Base-by-base conservation (phyloP, 1,140 invertebrate species). In the Harlomillsia oculata region DNA sequence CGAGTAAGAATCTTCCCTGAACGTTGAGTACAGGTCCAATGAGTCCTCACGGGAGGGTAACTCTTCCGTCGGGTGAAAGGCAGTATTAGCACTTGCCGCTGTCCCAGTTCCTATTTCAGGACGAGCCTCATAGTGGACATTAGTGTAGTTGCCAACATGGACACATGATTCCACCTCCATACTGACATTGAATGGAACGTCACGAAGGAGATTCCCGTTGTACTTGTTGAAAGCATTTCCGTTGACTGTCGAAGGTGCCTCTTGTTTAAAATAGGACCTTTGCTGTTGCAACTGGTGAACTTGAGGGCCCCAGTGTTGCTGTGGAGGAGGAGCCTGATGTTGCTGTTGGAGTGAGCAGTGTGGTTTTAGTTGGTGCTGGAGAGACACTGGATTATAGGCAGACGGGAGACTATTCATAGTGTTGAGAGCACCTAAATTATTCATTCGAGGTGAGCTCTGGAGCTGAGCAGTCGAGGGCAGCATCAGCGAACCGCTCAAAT, bases 1-100 rank as follows among this genome's bases (percentile, higher is more conserved):
- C 2, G 77, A 76, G 66, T 84, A 85, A 54, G 81, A 79, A 53
- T 80, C 78, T 57, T 82, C 81, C 28, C 81, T 72, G 58, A 81
- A 80, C 13, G 77, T 74, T 9, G 63, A 59, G 65, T 82, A 84
- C 40, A 83, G 69, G 65, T 82, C 78, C 13, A 81, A 68, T 32
- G 79, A 80, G 62, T 81, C 80, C 58, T 82, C 79, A 30, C 77
- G 66, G 3, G 73, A 72, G 28, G 78, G 77, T 14, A 80, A 67
- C 39, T 78, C 74, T 43, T 36, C 58, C 16, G 32, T 28, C 3
- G 49, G 49, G 23, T 59, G 56, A 53, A 48, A 66, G 20, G 34
- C 34, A 41, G 20, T n/a, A 21, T 30, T 41, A 5, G 44, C 5
- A 16, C 28, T 28, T 9, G 45, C 45, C 2, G 39, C 20, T 8